Base-by-base conservation (phyloP, 2,797 vertebrate genomes). In the Antrozous pallidus region DNA sequence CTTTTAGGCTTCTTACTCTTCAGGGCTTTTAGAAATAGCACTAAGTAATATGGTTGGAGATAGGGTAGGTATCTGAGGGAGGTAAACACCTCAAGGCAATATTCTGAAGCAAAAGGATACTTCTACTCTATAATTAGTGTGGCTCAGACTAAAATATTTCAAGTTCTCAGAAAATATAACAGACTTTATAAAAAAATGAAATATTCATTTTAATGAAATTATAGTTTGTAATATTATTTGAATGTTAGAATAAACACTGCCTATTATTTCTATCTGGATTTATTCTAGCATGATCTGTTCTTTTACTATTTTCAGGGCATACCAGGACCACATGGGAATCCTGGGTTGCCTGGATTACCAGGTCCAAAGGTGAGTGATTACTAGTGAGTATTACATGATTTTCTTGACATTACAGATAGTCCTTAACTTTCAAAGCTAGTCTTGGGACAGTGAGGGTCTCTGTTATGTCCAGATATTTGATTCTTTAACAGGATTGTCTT, bases 291-390 rank as follows among this genome's bases (percentile, higher is more conserved):
- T 22, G 26, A 93, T 74, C 9, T 65, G 40, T n/a, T 20, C 58
- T 91, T 89, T 95, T 24, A 38, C 47, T 88, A 97, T 92, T 96
- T 97, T 16, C 92, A 99, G 99, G 99, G 99, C 96, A 98, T 98
- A 90, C 96, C 98, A 82, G 99, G 99, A 97, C 99, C 98, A 95
- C 98, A 99, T 96, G 99, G 99, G 98, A 99, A 98, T 96, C 99
- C 99, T 85, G 99, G 99, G 75, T 97, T 98, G 91, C 98, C 98
- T 95, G 99, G 99, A 98, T 97, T 98, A 95, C 98, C 98, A 96
- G 99, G 99, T 94, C 98, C 98, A 90, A 99, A 99, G 99, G 99
- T 99, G 96, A 98, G 99, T 97, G 92, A 91, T 67, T 81, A 18
- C 82, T 36, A 49, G 0, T 91, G 58, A 96, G 33, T 70, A 81